These are phyloP conservation scores for Charina bottae DNA, from an alignment of 2,113 vertebrate genomes.

Conservation along the genomic window DNA sequence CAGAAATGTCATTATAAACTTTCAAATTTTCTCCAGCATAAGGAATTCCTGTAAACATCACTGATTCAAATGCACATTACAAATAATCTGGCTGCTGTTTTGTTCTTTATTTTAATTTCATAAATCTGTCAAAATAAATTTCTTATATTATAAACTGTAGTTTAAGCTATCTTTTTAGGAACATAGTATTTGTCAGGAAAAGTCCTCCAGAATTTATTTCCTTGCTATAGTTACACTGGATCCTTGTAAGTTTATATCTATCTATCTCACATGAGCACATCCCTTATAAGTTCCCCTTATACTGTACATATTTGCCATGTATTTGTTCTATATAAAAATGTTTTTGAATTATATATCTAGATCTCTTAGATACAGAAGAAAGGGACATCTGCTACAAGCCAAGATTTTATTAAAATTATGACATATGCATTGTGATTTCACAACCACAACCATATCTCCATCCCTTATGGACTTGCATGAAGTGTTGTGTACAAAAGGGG, in stretches of 20 bases:
- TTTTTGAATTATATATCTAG: no score
- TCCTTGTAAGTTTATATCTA: conserved; percentile 26
- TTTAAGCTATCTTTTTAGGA: conserved; percentile 39
- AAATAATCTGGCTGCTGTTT: conserved; percentile 67
- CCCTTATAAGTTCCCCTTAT: conserved; percentile 22
- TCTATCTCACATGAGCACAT: conserved; percentile 51
- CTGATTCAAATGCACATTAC: conserved; percentile 51
- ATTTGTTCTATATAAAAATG: background rate
- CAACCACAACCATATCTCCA: no score
- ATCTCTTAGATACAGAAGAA: no score
- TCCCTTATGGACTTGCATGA: no score
- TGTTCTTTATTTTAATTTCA: conserved; percentile 60
- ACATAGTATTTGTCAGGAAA: conserved; percentile 60
- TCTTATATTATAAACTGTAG: conserved; percentile 41
- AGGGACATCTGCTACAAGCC: no score
- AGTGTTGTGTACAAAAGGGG: no score
- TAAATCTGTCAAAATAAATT: conserved; percentile 56
- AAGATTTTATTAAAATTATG: no score
- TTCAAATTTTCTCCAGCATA: no score
- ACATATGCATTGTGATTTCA: no score
- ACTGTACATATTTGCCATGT: background rate
- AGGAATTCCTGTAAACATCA: background rate
- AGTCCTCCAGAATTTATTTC: conserved; percentile 53
- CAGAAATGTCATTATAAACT: background rate
- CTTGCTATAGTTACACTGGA: conserved; percentile 63